These are phyloP conservation scores for Coptotermes formosanus DNA, from an alignment of 1,140 invertebrate species.

Conservation along the genomic window DNA sequence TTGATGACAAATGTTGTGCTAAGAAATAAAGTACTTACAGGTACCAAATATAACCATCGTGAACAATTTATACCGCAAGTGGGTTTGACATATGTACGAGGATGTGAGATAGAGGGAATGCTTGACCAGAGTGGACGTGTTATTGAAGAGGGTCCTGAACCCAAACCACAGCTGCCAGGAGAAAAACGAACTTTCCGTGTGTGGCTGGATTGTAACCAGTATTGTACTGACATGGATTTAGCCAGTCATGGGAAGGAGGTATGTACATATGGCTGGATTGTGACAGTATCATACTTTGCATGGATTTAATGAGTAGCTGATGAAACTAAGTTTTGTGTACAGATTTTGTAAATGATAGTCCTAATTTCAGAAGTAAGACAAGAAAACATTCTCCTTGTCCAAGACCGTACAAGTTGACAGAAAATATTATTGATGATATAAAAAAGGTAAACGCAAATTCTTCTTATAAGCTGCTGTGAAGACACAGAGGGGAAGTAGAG, in stretches of 20 bases:
- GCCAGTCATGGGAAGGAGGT: conserved; percentile 70
- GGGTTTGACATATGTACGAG: conserved; percentile 87
- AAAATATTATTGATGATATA: too few species aligned
- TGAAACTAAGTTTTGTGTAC: conserved; percentile 23
- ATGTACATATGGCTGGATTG: conserved; percentile 23
- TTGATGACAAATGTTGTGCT: too few species aligned
- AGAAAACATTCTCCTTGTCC: too few species aligned
- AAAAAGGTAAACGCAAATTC: too few species aligned
- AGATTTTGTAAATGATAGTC: too few species aligned
- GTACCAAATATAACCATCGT: conserved; percentile 77
- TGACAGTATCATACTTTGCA: conserved; percentile 24
- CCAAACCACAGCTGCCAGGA: conserved; percentile 78
- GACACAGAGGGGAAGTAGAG: too few species aligned
- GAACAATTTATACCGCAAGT: conserved; percentile 87
- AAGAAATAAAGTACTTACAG: conserved; percentile 43
- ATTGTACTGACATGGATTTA: conserved; percentile 87
- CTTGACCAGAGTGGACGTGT: conserved; percentile 93
- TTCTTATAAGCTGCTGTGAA: too few species aligned
- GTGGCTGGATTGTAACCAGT: conserved; percentile 95
- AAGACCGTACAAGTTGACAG: too few species aligned
- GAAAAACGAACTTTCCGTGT: conserved; percentile 91
- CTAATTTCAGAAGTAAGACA: too few species aligned
- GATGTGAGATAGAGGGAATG: conserved; percentile 99
- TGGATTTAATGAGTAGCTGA: neutral
- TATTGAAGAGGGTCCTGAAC: conserved; percentile 95